These are phyloP conservation scores for Galeopterus variegatus DNA, from an alignment of 2,113 vertebrate species.

Conservation along the genomic window DNA sequence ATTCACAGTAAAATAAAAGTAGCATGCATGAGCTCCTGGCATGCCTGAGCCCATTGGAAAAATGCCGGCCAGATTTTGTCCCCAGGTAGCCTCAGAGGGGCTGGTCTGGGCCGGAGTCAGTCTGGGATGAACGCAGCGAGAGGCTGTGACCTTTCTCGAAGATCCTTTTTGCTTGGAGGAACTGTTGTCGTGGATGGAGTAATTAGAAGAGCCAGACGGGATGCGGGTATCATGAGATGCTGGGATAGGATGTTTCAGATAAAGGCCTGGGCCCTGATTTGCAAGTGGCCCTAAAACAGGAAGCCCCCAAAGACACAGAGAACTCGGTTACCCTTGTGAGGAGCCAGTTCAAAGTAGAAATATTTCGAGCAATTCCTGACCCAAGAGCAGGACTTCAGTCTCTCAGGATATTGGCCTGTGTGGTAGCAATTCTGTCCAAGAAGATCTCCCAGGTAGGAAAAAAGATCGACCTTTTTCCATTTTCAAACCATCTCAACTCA, in stretches of 20 bases:
- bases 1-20: neutral
- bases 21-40: neutral
- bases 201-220: neutral
- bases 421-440: neutral
- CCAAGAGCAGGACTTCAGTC: neutral
- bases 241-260: neutral
- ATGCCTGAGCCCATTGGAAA: neutral
- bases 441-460: neutral
- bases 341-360: too few species aligned
- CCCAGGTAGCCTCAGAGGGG: neutral
- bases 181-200: too few species aligned
- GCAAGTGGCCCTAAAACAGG: neutral
- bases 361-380: accelerated
- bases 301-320: neutral
- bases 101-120: neutral
- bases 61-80: neutral
- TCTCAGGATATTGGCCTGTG: neutral
- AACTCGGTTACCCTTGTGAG: neutral
- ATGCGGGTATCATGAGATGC: neutral
- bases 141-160: neutral
- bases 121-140: neutral
- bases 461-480: neutral
- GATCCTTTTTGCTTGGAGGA: neutral
- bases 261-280: neutral
- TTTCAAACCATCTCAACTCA: neutral